phyloP scores from a whole-genome alignment of 1,140 invertebrate genomes.

The Drosophila setifemur region DNA sequence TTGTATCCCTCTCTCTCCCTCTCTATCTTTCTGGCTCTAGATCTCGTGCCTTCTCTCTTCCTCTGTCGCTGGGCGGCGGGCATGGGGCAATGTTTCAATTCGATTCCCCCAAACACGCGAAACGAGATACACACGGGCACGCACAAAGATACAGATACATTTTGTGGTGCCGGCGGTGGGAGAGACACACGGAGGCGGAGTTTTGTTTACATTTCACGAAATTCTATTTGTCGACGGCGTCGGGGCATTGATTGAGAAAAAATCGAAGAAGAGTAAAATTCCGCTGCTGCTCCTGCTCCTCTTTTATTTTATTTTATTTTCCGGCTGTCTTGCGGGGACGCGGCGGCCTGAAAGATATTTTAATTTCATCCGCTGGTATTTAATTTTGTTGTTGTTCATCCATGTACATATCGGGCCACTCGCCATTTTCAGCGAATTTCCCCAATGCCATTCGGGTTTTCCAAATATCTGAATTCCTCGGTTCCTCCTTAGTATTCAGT shows the following conservation, averaged over 20 bases:
- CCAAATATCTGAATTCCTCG: slow-evolving; percentile 18
- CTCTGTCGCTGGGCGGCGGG: not conserved
- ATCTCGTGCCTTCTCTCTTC: not conserved
- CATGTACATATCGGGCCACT: slow-evolving; percentile 50
- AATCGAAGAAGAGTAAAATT: slow-evolving; percentile 18
- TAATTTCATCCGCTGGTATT: slow-evolving; percentile 53
- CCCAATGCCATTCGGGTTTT: slow-evolving; percentile 22
- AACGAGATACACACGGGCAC: slow-evolving; percentile 21
- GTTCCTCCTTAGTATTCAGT: slow-evolving; percentile 12
- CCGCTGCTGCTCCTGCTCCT: slow-evolving; percentile 14
- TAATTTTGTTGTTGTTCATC: not conserved
- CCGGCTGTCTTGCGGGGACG: slow-evolving; percentile 40
- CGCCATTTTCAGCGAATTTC: slow-evolving; percentile 67
- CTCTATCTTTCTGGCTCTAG: not conserved
- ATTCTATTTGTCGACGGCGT: slow-evolving; percentile 80
- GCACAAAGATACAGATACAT: slow-evolving; percentile 39
- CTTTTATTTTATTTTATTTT: slow-evolving; percentile 16
- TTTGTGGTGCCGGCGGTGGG: slow-evolving; percentile 16
- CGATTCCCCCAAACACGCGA: slow-evolving; percentile 20
- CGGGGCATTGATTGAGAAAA: slow-evolving; percentile 61
- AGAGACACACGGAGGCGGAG: slow-evolving; percentile 75
- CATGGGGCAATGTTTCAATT: slow-evolving; percentile 43
- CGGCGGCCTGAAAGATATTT: slow-evolving; percentile 74
- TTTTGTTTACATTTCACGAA: slow-evolving; percentile 82
- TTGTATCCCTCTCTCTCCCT: not conserved